Evolutionary conservation across 2,113 vertebrate genomes (phyloP), one percentile per base, ranked within the genome.

Genomic region (Climacteris rufus): DNA sequence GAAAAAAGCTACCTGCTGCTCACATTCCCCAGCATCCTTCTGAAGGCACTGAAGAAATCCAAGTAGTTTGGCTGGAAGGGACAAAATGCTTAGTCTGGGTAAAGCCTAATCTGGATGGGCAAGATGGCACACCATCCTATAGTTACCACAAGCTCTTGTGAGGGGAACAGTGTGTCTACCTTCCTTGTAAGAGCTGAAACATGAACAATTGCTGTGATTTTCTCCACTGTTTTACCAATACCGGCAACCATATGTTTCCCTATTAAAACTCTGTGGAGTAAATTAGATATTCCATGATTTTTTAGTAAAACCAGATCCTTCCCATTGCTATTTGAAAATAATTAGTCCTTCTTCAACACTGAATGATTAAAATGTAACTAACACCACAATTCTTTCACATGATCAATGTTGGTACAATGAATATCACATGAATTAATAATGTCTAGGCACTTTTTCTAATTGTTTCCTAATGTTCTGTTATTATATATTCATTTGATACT

Each of bases 361-460:
- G 65, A 76, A 63, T 81, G 47, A 91, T 96, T 96, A 97, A 95
- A 88, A 92, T 64, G 53, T 96, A 97, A 96, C 90, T 95, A 97
- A 96, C 89, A 96, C 63, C 85, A 95, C 83, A 90, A 78, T 96
- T 94, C 91, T 75, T 97, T 85, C 68, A 90, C 92, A 90, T 35
- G n/a, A 97, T 97, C 97, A 97, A 95, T 94, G 89, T 91, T 97
- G 86, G 65, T 75, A 54, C 75, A 94, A 95, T 90, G 65, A 93
- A 97, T 92, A 97, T 87, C 40, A 89, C 69, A 95, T 95, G 96
- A 95, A 96, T 94, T 96, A 95, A 89, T 97, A 97, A 97, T 87
- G 54, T 63, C 84, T 94, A 97, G 64, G 72, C 93, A 96, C 81
- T 97, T 97, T 91, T 97, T 95, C 96, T 96, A 96, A 97, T 92